A percentile compares a stretch with the other conserved stretches of the same genome.
Conservation (phyloP, 2,797 vertebrate genomes). For the Enteromius treurensis region DNA sequence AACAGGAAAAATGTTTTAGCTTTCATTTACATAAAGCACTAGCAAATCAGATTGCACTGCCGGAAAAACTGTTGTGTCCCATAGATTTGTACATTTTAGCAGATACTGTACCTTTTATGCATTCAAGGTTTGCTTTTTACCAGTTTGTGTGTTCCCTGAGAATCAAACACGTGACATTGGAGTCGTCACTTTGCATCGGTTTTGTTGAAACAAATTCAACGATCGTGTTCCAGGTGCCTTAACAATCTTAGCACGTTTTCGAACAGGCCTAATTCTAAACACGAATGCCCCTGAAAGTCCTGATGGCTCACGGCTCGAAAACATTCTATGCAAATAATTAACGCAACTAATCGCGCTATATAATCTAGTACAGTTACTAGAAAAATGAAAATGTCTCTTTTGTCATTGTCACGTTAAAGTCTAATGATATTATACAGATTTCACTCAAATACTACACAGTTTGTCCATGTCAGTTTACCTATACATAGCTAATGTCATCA, state of each 20-base stretch:
- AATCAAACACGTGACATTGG: neutral
- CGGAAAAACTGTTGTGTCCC: neutral
- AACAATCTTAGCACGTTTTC: neutral
- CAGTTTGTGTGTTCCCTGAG: neutral
- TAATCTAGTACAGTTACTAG: too few relatives aligned
- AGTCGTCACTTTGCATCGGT: neutral
- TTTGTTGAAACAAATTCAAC: neutral
- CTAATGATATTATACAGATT: neutral
- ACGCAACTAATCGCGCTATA: neutral
- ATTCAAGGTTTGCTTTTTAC: constrained; percentile 6
- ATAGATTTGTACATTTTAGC: neutral
- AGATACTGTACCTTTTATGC: neutral
- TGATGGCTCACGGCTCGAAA: neutral
- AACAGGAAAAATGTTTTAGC: neutral
- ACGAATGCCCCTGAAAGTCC: neutral
- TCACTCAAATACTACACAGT: neutral
- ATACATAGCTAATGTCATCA: neutral
- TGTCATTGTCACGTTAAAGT: neutral
- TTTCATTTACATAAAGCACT: neutral
- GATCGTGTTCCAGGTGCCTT: neutral
- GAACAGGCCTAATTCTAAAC: neutral
- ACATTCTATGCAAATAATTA: too few relatives aligned
- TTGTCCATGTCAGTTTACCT: neutral
- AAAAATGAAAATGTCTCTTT: neutral
- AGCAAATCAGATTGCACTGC: neutral